Base-by-base conservation (phyloP, 35 echinoderm and acorn worm species). In the Apostichopus japonicus region DNA sequence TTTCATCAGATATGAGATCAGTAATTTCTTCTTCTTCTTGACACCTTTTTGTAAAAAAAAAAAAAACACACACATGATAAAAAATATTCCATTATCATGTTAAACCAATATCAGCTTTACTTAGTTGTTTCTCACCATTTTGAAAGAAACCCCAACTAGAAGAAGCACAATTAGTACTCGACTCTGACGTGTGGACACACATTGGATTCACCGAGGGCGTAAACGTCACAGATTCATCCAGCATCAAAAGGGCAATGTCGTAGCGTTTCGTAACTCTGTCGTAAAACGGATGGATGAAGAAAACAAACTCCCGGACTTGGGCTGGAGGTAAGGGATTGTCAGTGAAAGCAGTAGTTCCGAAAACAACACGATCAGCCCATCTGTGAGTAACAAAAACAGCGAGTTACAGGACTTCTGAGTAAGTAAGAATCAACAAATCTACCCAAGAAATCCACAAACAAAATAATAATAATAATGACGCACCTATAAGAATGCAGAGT, bases 221-320 rank as follows among this genome's bases (percentile, higher is more conserved):
- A 1, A 89, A n/a, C 1, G 4, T 54, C 6, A 89, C 62, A 4
- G 86, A 24, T n/a, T 89, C 86, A 22, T 89, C 52, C 4, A 89
- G 86, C n/a, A 72, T 15, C 61, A 89, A 73, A 72, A 89, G 86
- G 23, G 86, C 86, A 8, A 89, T 65, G 62, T 89, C 86, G 27
- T 72, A 65, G 24, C 23, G 23, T 19, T 65, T 52, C 9, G 86
- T 11, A n/a, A 27, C 22, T 2, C 19, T 9, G 33, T 89, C 86
- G 62, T 11, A 89, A 8, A 24, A 21, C 5, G 86, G 86, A 62
- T 89, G 86, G 17, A 27, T 57, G 63, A 89, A 89, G 63, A 89
- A 72, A 13, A 53, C 25, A 73, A 89, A 89, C 10, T 73, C 67
- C 10, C 86, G n/a, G 2, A 89, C 63, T 54, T 89, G 86, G n/a